A percentile compares a stretch with the other conserved stretches of the same genome.
phyloP scores from a whole-genome alignment of 2,113 vertebrate species.

The Climacteris rufus region DNA sequence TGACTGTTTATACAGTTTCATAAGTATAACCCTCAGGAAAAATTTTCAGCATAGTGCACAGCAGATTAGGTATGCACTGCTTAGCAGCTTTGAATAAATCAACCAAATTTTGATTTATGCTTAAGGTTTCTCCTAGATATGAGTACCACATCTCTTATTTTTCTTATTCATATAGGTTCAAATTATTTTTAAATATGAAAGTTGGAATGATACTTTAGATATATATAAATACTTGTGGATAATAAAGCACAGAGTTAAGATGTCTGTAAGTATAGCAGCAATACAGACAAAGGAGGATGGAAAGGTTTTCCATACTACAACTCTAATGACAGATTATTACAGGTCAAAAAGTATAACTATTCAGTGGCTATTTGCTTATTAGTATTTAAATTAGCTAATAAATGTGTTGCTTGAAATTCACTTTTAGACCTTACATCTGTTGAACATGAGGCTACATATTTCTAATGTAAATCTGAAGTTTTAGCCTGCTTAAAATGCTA shows the following conservation, averaged over 20 bases:
- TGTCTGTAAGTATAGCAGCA: background rate
- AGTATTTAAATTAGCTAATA: background rate
- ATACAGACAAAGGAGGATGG: background rate
- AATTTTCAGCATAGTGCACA: background rate
- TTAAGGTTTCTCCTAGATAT: background rate
- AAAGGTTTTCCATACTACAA: background rate
- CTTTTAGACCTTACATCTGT: background rate
- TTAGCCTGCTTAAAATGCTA: background rate
- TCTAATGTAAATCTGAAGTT: background rate
- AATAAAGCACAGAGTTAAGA: background rate
- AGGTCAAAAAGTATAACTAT: background rate
- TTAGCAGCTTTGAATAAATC: background rate
- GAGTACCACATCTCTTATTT: background rate
- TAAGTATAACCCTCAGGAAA: background rate
- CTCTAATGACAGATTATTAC: background rate
- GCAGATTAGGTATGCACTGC: background rate
- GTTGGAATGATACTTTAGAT: background rate
- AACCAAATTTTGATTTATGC: background rate
- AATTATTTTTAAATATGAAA: background rate
- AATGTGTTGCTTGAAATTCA: background rate
- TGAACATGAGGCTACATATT: background rate
- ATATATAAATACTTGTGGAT: background rate
- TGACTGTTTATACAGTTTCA: background rate
- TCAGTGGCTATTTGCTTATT: background rate
- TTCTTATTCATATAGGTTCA: background rate